Evolutionary conservation across 2,113 vertebrate species (phyloP).

Genomic region (Poeciliopsis retropinna): DNA sequence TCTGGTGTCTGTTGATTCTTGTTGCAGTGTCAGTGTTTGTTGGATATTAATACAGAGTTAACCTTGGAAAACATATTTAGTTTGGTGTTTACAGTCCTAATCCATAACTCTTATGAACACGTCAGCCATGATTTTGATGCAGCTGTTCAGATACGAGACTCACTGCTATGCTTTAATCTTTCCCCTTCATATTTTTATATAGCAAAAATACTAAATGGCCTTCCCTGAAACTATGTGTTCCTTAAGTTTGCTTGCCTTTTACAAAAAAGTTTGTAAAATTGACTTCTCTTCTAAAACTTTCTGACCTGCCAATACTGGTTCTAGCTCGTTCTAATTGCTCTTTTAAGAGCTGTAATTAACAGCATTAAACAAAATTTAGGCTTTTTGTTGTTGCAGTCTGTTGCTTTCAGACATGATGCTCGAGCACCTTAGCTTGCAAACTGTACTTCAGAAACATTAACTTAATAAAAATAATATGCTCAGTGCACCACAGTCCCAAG

Average conservation of each 20-base stretch:
- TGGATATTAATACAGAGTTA: slow-evolving; percentile 66
- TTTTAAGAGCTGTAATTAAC: neutral
- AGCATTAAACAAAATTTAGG: neutral
- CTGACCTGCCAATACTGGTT: neutral
- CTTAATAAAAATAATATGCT: neutral
- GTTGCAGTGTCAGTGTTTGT: slow-evolving; percentile 57
- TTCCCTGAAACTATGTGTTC: slow-evolving; percentile 32
- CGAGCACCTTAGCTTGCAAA: too few relatives aligned
- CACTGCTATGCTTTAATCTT: slow-evolving; percentile 29
- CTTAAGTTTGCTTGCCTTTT: slow-evolving; percentile 12
- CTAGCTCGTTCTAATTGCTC: neutral
- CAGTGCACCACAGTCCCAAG: neutral
- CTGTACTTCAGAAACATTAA: neutral
- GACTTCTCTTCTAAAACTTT: neutral
- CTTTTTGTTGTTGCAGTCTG: neutral
- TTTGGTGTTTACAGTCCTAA: slow-evolving; percentile 63
- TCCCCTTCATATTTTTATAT: slow-evolving; percentile 18
- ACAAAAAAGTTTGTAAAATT: neutral
- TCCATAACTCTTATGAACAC: slow-evolving; percentile 55
- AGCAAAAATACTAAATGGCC: slow-evolving; percentile 22
- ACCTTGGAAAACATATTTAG: slow-evolving; percentile 71
- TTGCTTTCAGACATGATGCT: too few relatives aligned
- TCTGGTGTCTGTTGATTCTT: slow-evolving; percentile 37
- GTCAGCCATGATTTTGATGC: slow-evolving; percentile 37
- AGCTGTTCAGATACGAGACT: slow-evolving; percentile 36